Evolutionary conservation across 2,113 vertebrate genomes (phyloP), one percentile per base, ranked within the genome.

Genomic region (Cercocebus atys): DNA sequence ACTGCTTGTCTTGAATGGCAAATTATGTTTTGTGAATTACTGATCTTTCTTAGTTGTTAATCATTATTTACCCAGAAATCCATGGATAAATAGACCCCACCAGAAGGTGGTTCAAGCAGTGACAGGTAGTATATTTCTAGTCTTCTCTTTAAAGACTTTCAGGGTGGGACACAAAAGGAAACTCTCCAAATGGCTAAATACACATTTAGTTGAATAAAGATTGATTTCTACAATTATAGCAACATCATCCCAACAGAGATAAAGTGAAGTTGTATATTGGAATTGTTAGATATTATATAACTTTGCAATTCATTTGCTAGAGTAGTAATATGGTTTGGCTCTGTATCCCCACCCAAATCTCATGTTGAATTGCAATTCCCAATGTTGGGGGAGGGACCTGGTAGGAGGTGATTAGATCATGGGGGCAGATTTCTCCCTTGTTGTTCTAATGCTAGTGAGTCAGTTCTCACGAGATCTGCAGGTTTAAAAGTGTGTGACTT

Each of bases 11-110:
- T 91, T 78, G 18, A 91, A 82, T 86, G 79, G 61, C 43, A 84
- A 94, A 88, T 93, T 17, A 27, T 83, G 86, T 92, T 90, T 84
- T 83, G 9, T 57, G 88, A 80, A n/a, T 85, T 82, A 30, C 55
- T 96, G 83, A 70, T 86, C 43, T 88, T 84, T 90, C 90, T 94
- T 92, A 30, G 45, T 85, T 93, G 86, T 82, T 89, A 78, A 76
- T 92, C 90, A 70, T 88, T 93, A 79, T 94, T 94, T 81, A 81
- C 66, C 52, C 72, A 94, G 93, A 93, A 80, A 73, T 81, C 38
- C 20, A n/a, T 45, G 20, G 38, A 66, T 79, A 84, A 90, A 17
- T 22, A 59, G 57, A 76, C 27, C 16, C 25, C n/a, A 93, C 20
- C 20, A 88, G 23, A 8, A 87, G 47, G 14, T 30, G 1, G 10